These are phyloP conservation scores for Agapornis roseicollis DNA, from an alignment of 2,113 vertebrate species.

Conservation along the genomic window DNA sequence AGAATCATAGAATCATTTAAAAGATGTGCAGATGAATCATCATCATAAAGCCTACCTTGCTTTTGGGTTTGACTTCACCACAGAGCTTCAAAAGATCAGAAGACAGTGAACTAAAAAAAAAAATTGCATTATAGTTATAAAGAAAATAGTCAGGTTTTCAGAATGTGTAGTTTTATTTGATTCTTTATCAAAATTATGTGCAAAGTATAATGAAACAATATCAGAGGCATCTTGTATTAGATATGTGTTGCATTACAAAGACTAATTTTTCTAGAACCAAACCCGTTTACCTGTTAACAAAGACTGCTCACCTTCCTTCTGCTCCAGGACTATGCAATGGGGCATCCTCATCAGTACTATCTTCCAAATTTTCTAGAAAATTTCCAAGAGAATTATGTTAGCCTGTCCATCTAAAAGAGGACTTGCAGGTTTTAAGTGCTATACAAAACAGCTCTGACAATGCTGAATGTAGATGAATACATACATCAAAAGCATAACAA, in stretches of 20 bases:
- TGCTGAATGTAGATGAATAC: not conserved
- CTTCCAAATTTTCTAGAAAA: slow-evolving; percentile 87
- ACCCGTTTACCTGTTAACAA: not conserved
- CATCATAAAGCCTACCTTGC: slow-evolving; percentile 80
- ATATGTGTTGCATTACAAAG: not conserved
- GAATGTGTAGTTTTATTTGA: not conserved
- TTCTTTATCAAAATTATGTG: not conserved
- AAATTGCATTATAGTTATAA: slow-evolving; percentile 20
- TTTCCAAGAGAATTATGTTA: slow-evolving; percentile 22
- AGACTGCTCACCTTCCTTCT: slow-evolving; percentile 85
- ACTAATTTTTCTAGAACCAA: not conserved
- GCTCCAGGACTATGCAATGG: slow-evolving; percentile 86
- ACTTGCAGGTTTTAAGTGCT: not conserved
- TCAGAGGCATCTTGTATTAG: not conserved
- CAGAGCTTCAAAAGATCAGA: slow-evolving; percentile 95
- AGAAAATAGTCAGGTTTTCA: not conserved
- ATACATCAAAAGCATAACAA: not conserved
- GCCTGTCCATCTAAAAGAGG: not conserved
- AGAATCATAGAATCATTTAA: not conserved
- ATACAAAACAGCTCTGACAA: not conserved
- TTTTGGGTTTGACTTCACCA: slow-evolving; percentile 89
- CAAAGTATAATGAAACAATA: not conserved
- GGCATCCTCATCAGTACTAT: slow-evolving; percentile 92
- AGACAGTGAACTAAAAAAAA: slow-evolving; percentile 81
- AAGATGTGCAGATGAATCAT: not conserved